A percentile compares a stretch with the other conserved stretches of the same genome.
Conservation (phyloP, 2,797 vertebrate species). For the Phalloptychus januarius region DNA sequence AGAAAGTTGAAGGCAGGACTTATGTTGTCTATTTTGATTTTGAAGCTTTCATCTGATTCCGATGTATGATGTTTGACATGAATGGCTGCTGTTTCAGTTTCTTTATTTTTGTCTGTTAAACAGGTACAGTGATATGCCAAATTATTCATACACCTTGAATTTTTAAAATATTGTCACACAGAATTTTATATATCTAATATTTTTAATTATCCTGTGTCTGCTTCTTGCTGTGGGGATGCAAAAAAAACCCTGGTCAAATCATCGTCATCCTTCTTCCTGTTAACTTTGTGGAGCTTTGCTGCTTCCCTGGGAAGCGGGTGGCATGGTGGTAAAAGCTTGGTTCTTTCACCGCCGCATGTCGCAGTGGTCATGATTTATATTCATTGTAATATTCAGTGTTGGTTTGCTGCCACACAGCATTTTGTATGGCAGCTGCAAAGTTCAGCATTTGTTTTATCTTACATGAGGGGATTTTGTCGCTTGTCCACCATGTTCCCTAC, state of each 20-base stretch:
- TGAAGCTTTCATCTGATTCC: slow-evolving; percentile 21
- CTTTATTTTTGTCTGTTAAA: not conserved
- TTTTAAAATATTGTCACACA: not conserved
- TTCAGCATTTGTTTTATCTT: not conserved
- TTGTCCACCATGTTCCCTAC: not conserved
- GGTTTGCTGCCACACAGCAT: not conserved
- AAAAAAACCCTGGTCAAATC: not conserved
- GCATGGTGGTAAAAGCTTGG: not conserved
- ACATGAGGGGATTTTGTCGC: not conserved
- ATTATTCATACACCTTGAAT: not conserved
- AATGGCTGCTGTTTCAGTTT: not conserved
- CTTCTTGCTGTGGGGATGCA: not conserved
- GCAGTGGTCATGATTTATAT: not conserved
- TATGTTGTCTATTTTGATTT: slow-evolving; percentile 17
- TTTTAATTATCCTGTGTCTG: not conserved
- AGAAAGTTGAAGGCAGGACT: not conserved
- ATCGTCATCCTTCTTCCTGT: not conserved
- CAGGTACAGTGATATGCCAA: not conserved
- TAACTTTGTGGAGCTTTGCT: not conserved
- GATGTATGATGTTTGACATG: not conserved
- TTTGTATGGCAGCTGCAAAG: not conserved
- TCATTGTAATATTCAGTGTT: not conserved
- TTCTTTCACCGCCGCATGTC: not conserved
- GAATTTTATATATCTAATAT: not conserved
- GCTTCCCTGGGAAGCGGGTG: not conserved